phyloP scores from a whole-genome alignment of 2,113 vertebrate genomes.

The Leucosticte australis region DNA sequence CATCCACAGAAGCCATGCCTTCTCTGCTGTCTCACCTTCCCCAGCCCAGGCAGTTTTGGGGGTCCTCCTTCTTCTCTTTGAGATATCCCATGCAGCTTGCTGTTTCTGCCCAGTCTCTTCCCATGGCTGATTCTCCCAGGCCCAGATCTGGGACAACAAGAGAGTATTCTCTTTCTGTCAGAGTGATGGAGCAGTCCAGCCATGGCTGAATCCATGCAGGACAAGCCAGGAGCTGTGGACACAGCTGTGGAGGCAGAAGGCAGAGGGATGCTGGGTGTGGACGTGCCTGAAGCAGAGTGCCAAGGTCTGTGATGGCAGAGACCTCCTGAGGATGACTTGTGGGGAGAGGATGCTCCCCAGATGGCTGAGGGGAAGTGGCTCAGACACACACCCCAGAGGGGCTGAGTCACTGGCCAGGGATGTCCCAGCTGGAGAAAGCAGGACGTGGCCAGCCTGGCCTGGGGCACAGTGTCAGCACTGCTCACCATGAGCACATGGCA shows the following conservation, averaged over 20 bases:
- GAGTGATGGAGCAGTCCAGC: background rate
- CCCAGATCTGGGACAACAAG: background rate
- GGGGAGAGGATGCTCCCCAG: slow-evolving; percentile 55
- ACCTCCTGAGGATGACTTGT: background rate
- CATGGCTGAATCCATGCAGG: background rate
- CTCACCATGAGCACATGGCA: background rate
- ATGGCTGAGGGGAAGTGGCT: slow-evolving; percentile 61
- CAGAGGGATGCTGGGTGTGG: background rate
- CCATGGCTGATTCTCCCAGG: rapidly evolving
- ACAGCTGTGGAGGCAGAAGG: background rate
- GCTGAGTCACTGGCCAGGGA: slow-evolving; percentile 31
- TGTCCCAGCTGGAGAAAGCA: slow-evolving; percentile 14
- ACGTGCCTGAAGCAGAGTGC: background rate
- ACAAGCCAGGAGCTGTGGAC: background rate
- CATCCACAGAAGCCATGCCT: background rate
- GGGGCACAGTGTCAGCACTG: background rate
- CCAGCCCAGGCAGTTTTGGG: background rate
- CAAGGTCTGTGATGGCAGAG: background rate
- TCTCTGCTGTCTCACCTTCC: background rate
- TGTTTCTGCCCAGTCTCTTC: background rate
- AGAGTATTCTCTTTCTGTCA: background rate
- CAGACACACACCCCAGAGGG: slow-evolving; percentile 62
- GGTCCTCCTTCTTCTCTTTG: background rate
- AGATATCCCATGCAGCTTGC: background rate
- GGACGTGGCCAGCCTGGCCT: background rate